phyloP scores from a whole-genome alignment of 2,797 vertebrate genomes.

The Macropus fuliginosus region DNA sequence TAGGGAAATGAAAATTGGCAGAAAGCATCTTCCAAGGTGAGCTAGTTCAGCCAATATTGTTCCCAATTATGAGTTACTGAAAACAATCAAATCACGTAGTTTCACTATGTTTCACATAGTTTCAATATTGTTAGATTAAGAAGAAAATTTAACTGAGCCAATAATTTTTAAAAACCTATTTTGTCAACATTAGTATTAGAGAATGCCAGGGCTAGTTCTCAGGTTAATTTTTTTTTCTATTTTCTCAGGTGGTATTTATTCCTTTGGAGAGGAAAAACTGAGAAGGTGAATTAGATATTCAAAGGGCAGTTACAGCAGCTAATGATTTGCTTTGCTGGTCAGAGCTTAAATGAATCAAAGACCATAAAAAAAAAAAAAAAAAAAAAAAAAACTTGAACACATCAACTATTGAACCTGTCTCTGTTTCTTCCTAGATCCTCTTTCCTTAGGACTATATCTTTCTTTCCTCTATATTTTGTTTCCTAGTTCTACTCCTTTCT shows the following conservation, averaged over 20 bases:
- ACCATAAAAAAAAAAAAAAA: background rate
- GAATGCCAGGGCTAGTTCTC: background rate
- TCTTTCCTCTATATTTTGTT: background rate
- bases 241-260: slow-evolving; percentile 29
- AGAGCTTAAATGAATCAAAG: slow-evolving; percentile 29
- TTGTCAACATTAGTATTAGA: background rate
- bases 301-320: background rate
- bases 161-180: background rate
- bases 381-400: background rate
- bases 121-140: background rate
- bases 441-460: background rate
- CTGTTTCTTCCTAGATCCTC: background rate
- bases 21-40: background rate
- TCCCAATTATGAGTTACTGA: background rate
- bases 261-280: slow-evolving; percentile 65
- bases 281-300: slow-evolving; percentile 64
- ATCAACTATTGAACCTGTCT: background rate
- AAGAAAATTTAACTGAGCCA: background rate
- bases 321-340: slow-evolving; percentile 4
- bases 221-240: background rate
- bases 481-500: background rate
- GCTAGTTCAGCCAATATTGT: background rate
- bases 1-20: background rate
- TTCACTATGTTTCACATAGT: background rate
- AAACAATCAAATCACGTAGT: background rate